Evolutionary conservation across 2,113 vertebrate species (phyloP).

Genomic region (Phyllostomus hastatus): DNA sequence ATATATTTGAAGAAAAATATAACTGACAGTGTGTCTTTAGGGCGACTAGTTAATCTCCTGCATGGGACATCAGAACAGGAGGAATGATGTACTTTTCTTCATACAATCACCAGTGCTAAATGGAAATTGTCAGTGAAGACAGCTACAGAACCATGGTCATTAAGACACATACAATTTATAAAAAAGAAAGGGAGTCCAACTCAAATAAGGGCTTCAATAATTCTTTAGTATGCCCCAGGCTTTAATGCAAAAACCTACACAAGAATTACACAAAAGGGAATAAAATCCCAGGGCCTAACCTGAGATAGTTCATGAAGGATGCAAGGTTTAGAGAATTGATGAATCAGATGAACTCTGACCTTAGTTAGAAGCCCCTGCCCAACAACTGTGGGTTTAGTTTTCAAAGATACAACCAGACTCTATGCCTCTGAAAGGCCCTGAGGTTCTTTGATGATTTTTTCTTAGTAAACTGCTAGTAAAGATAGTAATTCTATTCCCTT

Average conservation of each 20-base stretch:
- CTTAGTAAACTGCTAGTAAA: not conserved
- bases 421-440: not conserved
- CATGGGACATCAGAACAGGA: not conserved
- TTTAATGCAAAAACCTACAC: not conserved
- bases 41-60: slow-evolving; percentile 13
- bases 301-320: not conserved
- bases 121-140: not conserved
- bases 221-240: not conserved
- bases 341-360: not conserved
- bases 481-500: not conserved
- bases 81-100: not conserved
- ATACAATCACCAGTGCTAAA: not conserved
- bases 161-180: not conserved
- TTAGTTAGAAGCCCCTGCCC: not conserved
- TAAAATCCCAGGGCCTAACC: not conserved
- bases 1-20: slow-evolving; percentile 45
- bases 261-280: not conserved
- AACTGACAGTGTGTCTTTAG: slow-evolving; percentile 14
- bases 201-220: not conserved
- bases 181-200: not conserved
- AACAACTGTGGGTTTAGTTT: not conserved
- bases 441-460: not conserved
- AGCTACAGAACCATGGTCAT: not conserved
- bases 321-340: not conserved
- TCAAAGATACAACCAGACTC: not conserved